phyloP scores from a whole-genome alignment of 2,113 vertebrate species.

The Burhinus bistriatus region DNA sequence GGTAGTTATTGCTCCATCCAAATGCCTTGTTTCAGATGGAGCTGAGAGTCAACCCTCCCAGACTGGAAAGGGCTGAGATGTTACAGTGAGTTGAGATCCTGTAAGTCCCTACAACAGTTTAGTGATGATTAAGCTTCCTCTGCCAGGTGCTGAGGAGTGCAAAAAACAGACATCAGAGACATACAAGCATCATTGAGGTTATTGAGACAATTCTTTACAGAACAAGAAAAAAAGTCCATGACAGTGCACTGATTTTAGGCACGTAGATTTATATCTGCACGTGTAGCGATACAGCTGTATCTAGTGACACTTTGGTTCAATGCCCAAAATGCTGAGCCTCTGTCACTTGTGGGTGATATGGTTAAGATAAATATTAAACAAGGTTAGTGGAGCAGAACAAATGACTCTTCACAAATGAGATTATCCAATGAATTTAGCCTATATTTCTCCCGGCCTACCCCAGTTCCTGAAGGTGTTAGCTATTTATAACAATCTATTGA shows the following conservation, averaged over 20 bases:
- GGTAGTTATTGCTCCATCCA: background rate
- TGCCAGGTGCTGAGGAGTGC: background rate
- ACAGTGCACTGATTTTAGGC: background rate
- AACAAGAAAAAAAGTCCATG: background rate
- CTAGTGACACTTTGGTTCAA: background rate
- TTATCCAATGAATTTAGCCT: background rate
- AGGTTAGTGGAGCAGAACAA: conserved; percentile 43
- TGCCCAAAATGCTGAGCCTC: background rate
- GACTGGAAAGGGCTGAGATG: background rate
- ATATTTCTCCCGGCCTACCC: background rate
- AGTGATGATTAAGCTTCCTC: background rate
- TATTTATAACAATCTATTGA: background rate
- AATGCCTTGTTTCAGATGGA: background rate
- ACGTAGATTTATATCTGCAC: fast-evolving
- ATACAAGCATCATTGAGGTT: fast-evolving
- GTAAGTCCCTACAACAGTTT: fast-evolving
- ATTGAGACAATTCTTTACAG: background rate
- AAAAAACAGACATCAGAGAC: background rate
- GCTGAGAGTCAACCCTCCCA: background rate
- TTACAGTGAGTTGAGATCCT: background rate
- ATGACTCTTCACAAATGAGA: conserved; percentile 8
- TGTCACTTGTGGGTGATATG: background rate
- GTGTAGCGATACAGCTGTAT: background rate
- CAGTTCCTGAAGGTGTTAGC: background rate
- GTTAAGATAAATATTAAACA: background rate